A percentile compares a stretch with the other conserved stretches of the same genome.
Conservation (phyloP, 2,113 vertebrate species). For the Saimiri boliviensis region DNA sequence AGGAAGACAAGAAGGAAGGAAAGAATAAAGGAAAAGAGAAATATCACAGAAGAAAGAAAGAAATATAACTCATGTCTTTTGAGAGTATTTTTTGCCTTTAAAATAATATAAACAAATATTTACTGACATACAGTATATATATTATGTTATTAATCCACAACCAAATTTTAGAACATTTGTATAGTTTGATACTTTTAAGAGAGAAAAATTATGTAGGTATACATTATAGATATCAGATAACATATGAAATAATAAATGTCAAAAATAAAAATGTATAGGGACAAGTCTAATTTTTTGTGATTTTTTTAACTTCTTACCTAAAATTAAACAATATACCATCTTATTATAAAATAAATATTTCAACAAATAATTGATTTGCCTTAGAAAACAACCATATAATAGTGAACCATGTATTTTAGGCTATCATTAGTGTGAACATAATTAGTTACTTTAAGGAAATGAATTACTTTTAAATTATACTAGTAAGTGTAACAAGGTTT, state of each 20-base stretch:
- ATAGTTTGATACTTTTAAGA: not conserved
- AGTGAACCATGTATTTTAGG: not conserved
- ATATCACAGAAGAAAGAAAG: not conserved
- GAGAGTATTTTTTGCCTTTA: not conserved
- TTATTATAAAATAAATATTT: not conserved
- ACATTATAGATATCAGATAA: not conserved
- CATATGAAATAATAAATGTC: not conserved
- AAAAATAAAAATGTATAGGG: not conserved
- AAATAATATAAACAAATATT: not conserved
- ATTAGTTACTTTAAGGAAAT: not conserved
- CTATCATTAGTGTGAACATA: not conserved
- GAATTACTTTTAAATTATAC: not conserved
- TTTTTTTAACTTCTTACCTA: not conserved
- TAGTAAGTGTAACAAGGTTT: not conserved
- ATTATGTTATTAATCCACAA: not conserved
- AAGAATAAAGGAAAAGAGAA: not conserved
- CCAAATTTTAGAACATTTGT: not conserved
- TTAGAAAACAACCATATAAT: not conserved
- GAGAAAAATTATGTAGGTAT: not conserved
- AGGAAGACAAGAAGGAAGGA: not conserved
- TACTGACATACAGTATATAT: not conserved
- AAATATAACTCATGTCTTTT: not conserved
- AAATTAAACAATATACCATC: not conserved
- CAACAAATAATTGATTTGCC: not conserved
- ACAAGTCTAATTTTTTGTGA: not conserved